These are phyloP conservation scores for Selenia dentaria DNA, from an alignment of 2,888 invertebrate genomes.

Conservation along the genomic window DNA sequence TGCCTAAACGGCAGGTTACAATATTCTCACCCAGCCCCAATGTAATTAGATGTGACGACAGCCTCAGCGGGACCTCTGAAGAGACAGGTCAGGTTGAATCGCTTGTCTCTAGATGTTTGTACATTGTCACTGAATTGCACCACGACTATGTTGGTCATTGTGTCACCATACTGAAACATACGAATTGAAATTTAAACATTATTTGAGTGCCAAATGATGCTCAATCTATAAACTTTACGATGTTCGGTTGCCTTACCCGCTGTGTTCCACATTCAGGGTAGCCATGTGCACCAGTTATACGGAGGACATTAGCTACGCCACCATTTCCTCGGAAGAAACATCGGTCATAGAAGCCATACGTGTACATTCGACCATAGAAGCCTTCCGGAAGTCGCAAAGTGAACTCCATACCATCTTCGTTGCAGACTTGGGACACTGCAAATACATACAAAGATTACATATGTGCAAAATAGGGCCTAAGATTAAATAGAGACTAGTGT, in stretches of 20 bases:
- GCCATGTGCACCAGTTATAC: slow-evolving; percentile 95
- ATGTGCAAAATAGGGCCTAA: not conserved
- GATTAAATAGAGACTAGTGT: not conserved
- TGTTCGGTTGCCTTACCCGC: slow-evolving; percentile 77
- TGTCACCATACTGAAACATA: slow-evolving; percentile 91
- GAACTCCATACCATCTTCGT: slow-evolving; percentile 97
- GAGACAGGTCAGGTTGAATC: slow-evolving; percentile 96
- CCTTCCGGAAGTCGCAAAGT: slow-evolving; percentile 94
- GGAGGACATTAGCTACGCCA: slow-evolving; percentile 91
- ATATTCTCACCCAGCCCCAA: slow-evolving; percentile 92
- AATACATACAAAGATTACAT: slow-evolving; percentile 14
- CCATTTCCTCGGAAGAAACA: slow-evolving; percentile 97
- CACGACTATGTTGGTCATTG: slow-evolving; percentile 96
- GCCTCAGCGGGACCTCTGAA: slow-evolving; percentile 97
- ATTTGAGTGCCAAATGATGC: not conserved
- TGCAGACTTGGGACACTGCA: slow-evolving; percentile 94
- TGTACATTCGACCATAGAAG: slow-evolving; percentile 95
- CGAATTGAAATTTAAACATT: slow-evolving; percentile 25
- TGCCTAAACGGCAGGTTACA: not conserved
- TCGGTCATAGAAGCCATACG: slow-evolving; percentile 95
- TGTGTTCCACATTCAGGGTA: slow-evolving; percentile 97
- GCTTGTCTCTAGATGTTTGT: slow-evolving; percentile 95
- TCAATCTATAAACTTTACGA: not conserved
- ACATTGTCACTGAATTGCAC: slow-evolving; percentile 97
- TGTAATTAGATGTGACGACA: slow-evolving; percentile 96